Evolutionary conservation across 1,140 invertebrate species (phyloP).

Genomic region (Lordiphosa collinella): DNA sequence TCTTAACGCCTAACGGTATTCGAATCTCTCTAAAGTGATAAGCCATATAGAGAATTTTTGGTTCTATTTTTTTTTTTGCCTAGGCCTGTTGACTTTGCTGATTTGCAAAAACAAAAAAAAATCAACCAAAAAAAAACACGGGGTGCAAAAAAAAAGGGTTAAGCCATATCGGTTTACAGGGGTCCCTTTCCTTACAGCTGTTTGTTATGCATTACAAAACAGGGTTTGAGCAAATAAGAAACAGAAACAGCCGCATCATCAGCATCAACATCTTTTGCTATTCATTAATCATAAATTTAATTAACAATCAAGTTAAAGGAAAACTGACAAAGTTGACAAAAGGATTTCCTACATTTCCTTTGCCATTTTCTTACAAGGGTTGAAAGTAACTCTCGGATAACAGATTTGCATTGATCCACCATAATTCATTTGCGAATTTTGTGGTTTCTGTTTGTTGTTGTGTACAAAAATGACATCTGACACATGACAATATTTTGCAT

Average conservation of each 20-base stretch:
- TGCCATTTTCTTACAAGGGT: conserved; percentile 13
- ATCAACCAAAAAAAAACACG: conserved; percentile 10
- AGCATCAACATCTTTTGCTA: conserved; percentile 32
- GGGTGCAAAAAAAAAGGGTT: conserved; percentile 33
- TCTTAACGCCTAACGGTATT: conserved; percentile 63
- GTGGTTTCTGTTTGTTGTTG: conserved; percentile 49
- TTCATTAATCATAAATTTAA: conserved; percentile 78
- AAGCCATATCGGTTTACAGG: conserved; percentile 60
- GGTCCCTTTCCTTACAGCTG: conserved; percentile 31
- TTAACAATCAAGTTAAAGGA: conserved; percentile 58
- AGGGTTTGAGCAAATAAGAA: conserved; percentile 54
- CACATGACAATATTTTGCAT: conserved; percentile 55
- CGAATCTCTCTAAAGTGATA: conserved; percentile 54
- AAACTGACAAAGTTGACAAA: conserved; percentile 49
- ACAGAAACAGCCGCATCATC: conserved; percentile 26
- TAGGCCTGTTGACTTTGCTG: conserved; percentile 58
- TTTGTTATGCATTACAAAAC: conserved; percentile 27
- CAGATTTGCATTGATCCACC: conserved; percentile 30
- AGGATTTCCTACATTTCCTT: conserved; percentile 11
- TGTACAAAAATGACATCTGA: conserved; percentile 12
- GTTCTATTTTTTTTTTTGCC: conserved; percentile 5
- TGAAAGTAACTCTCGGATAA: conserved; percentile 18
- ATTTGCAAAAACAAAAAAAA: conserved; percentile 39
- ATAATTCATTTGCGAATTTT: conserved; percentile 57
- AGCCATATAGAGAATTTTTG: conserved; percentile 22